Conservation (phyloP, 2,888 invertebrate genomes). For the Gnatocerus cornutus region DNA sequence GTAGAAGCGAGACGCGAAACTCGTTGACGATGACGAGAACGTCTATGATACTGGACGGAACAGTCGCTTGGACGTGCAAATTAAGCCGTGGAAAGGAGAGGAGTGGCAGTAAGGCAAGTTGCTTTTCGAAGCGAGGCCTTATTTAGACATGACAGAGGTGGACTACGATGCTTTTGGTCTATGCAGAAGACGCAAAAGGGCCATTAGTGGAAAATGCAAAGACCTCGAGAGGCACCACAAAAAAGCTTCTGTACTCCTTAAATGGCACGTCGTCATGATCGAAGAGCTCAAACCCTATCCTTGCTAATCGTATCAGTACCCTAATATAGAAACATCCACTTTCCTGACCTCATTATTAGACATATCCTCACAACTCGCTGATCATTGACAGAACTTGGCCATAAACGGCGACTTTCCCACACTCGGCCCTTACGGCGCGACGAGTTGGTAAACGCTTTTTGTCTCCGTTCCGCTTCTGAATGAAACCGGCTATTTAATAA, state of each 20-base stretch:
- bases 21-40: slow-evolving; percentile 25
- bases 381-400: not conserved
- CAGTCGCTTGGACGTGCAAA: slow-evolving; percentile 41
- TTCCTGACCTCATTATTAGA: too few species aligned
- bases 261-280: too few species aligned
- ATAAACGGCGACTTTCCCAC: slow-evolving; percentile 12
- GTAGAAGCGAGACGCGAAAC: slow-evolving; percentile 48
- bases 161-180: slow-evolving; percentile 25
- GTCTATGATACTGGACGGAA: slow-evolving; percentile 41
- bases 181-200: not conserved
- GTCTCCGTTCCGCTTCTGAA: slow-evolving; percentile 23
- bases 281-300: too few species aligned
- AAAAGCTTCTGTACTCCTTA: not conserved
- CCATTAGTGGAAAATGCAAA: too few species aligned
- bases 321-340: not conserved
- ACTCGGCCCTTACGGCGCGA: not conserved
- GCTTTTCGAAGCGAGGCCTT: slow-evolving; percentile 51
- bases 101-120: slow-evolving; percentile 50
- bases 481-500: slow-evolving; percentile 23
- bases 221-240: too few species aligned
- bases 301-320: not conserved
- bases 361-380: too few species aligned
- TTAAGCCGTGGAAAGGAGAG: slow-evolving; percentile 52
- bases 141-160: slow-evolving; percentile 51
- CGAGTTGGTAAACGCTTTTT: slow-evolving; percentile 16